Evolutionary conservation across 2,797 vertebrate species (phyloP), one percentile per base, ranked within the genome.

Genomic region (Pseudomugil tenellus): DNA sequence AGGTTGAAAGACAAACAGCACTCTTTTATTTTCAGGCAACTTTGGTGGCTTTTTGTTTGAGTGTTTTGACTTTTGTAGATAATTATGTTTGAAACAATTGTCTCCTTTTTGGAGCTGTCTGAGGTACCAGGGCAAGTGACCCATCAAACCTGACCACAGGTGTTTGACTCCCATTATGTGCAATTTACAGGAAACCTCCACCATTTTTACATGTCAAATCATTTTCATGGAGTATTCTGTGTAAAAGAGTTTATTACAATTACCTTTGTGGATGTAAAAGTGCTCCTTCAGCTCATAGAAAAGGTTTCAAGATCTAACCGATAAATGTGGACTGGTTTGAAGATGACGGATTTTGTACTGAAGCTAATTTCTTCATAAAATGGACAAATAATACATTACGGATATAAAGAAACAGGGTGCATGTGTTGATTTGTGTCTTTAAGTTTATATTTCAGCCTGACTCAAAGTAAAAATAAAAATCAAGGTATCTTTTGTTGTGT

Each of bases 21-120:
- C 25, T 54, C 32, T 57, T 73, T 72, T 56, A 37, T 61, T 71
- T 66, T 54, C 17, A 58, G 48, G 54, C 21, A 63, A 43, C 68
- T 73, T 63, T 64, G 51, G 0, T 13, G 19, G 41, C 48, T 14
- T 59, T 77, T 56, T 52, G 34, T 77, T 56, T 52, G 34, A 70
- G 52, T 35, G 17, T 63, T 78, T 58, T 69, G 49, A 74, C 73
- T 76, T 60, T 73, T 78, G 54, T 23, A 37, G 55, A 75, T 19
- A 66, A 73, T 78, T 60, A 56, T 28, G 58, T 58, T 74, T 76
- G 52, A n/a, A 34, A 34, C 58, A 39, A 59, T 48, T 11, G 48
- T 67, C 72, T 72, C 48, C 58, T 76, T 25, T 61, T 37, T 10
- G 4, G 29, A 46, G 28, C 58, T 28, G 35, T 71, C 37, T 19